phyloP scores from a whole-genome alignment of 2,797 vertebrate species.

The Scolopax rusticola region DNA sequence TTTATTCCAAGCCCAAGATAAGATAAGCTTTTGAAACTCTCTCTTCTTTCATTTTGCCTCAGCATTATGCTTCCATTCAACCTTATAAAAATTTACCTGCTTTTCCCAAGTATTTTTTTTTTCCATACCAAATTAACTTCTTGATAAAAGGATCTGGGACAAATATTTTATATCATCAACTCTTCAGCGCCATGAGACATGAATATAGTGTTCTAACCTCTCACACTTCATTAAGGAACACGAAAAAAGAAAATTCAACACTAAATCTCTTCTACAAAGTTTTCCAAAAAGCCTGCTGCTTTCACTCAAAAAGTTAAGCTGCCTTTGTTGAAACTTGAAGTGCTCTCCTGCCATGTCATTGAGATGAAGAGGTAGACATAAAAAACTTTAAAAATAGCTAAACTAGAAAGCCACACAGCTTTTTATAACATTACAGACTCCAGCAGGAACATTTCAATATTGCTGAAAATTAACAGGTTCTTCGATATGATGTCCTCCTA shows the following conservation, averaged over 20 bases:
- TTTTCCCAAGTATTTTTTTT: background rate
- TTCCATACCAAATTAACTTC: background rate
- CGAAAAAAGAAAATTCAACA: background rate
- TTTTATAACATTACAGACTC: background rate
- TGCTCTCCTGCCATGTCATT: background rate
- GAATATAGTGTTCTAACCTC: background rate
- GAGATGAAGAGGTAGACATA: background rate
- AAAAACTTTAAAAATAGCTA: background rate
- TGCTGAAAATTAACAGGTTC: background rate
- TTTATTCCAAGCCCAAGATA: background rate
- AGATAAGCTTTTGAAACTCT: background rate
- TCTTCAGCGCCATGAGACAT: background rate
- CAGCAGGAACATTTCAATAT: background rate
- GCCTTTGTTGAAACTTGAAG: background rate
- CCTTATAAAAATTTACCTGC: background rate
- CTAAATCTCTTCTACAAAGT: background rate
- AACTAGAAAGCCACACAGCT: background rate
- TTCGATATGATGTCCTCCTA: background rate
- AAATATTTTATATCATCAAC: background rate
- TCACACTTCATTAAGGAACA: background rate
- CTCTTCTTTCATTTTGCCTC: background rate
- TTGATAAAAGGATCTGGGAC: background rate
- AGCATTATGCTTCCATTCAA: background rate
- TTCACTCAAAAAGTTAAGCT: background rate
- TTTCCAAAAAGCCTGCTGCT: background rate